phyloP scores from a whole-genome alignment of 2,113 vertebrate genomes.

The Halichoerus grypus region DNA sequence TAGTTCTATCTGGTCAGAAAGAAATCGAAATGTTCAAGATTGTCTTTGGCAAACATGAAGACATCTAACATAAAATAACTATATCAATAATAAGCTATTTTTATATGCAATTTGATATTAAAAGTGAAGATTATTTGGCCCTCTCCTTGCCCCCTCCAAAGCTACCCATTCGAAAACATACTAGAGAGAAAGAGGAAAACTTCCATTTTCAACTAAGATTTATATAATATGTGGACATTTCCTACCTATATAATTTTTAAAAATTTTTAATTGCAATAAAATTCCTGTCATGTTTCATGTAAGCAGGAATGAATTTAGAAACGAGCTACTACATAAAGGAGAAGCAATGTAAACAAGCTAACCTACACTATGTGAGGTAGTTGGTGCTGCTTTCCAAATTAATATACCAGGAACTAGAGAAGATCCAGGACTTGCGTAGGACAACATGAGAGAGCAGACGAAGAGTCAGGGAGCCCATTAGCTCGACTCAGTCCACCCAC shows the following conservation, averaged over 20 bases:
- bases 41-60: background rate
- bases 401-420: slow-evolving; percentile 6
- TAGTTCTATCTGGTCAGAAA: slow-evolving; percentile 22
- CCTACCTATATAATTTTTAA: background rate
- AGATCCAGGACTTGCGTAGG: background rate
- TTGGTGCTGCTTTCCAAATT: slow-evolving; percentile 30
- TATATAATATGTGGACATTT: slow-evolving; percentile 23
- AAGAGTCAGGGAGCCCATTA: background rate
- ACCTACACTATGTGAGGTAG: background rate
- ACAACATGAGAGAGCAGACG: background rate
- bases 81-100: background rate
- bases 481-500: background rate
- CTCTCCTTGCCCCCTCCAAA: background rate
- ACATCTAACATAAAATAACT: background rate
- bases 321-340: background rate
- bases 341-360: background rate
- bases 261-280: slow-evolving; percentile 22
- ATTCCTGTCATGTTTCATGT: background rate
- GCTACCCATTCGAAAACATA: background rate
- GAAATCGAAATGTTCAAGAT: slow-evolving; percentile 30
- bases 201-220: slow-evolving; percentile 50
- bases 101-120: slow-evolving; percentile 3
- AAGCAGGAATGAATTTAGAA: slow-evolving; percentile 31
- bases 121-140: slow-evolving; percentile 3
- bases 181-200: background rate